Evolutionary conservation across 2,113 vertebrate species (phyloP).

Genomic region (Gopherus flavomarginatus): DNA sequence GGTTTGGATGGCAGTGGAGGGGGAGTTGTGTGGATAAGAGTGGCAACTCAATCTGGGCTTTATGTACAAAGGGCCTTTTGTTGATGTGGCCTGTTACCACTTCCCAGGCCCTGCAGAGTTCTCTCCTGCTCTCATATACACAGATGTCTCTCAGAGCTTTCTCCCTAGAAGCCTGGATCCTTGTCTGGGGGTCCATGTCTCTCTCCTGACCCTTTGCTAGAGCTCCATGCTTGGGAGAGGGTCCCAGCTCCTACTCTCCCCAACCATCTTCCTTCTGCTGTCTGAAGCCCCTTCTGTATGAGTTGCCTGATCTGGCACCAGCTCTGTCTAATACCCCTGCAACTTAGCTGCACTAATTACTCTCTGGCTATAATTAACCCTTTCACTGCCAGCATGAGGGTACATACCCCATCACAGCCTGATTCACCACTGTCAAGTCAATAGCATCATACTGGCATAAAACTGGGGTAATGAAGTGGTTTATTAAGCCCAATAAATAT

Average conservation of each 20-base stretch:
- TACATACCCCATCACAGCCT: slow-evolving; percentile 12
- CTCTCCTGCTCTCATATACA: neutral
- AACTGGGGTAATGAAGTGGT: slow-evolving; percentile 58
- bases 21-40: neutral
- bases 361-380: neutral
- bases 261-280: neutral
- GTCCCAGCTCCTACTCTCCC: neutral
- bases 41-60: neutral
- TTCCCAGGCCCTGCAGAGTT: neutral
- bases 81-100: neutral
- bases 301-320: neutral
- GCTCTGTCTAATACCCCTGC: neutral
- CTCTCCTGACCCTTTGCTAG: neutral
- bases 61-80: neutral
- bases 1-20: too few relatives aligned
- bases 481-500: slow-evolving; percentile 60
- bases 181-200: neutral
- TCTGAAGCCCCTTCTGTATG: neutral
- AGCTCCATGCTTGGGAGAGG: neutral
- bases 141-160: neutral
- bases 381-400: neutral
- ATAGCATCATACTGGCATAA: slow-evolving; percentile 16
- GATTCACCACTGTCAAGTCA: slow-evolving; percentile 44
- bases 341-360: neutral
- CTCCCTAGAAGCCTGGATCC: neutral